A percentile compares a stretch with the other conserved stretches of the same genome.
Evolutionary conservation across 2,888 invertebrate species (phyloP).

Genomic region (Plagodis dolabraria): DNA sequence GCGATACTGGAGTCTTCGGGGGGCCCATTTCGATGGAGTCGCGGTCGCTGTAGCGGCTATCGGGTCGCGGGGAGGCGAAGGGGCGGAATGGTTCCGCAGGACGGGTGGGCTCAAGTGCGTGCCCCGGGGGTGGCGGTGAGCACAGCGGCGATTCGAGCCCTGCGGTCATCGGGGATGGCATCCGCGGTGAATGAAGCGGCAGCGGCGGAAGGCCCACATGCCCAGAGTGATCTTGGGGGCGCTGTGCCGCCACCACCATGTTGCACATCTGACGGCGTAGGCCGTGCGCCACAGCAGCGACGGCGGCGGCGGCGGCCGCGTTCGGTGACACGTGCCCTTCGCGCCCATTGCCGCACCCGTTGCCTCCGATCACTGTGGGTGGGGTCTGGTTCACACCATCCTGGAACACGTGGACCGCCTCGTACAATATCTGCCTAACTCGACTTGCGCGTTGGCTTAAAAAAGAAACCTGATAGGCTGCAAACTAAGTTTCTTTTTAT

Average conservation of each 20-base stretch:
- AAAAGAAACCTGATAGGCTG: background rate
- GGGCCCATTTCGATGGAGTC: slow-evolving; percentile 81
- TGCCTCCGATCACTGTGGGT: slow-evolving; percentile 83
- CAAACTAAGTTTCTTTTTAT: background rate
- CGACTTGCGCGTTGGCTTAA: slow-evolving; percentile 14
- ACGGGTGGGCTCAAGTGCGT: slow-evolving; percentile 86
- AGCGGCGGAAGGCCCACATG: slow-evolving; percentile 77
- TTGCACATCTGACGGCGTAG: slow-evolving; percentile 94
- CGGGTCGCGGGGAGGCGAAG: slow-evolving; percentile 84
- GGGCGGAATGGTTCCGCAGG: slow-evolving; percentile 82
- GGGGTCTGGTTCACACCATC: slow-evolving; percentile 81
- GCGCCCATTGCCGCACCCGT: slow-evolving; percentile 83
- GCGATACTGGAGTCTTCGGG: slow-evolving; percentile 68
- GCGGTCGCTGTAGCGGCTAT: slow-evolving; percentile 88
- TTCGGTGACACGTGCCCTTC: slow-evolving; percentile 83
- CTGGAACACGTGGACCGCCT: slow-evolving; percentile 74
- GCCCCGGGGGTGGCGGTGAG: slow-evolving; percentile 87
- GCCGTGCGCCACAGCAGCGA: slow-evolving; percentile 94
- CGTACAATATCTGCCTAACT: slow-evolving; percentile 38
- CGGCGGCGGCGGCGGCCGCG: slow-evolving; percentile 93
- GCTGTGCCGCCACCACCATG: slow-evolving; percentile 87
- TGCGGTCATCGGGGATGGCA: slow-evolving; percentile 82
- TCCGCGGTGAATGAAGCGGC: slow-evolving; percentile 74
- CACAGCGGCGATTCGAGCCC: slow-evolving; percentile 86
- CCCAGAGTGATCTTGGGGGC: slow-evolving; percentile 74